Evolutionary conservation across 2,888 invertebrate species (phyloP).

Genomic region (Stratiomys singularior): DNA sequence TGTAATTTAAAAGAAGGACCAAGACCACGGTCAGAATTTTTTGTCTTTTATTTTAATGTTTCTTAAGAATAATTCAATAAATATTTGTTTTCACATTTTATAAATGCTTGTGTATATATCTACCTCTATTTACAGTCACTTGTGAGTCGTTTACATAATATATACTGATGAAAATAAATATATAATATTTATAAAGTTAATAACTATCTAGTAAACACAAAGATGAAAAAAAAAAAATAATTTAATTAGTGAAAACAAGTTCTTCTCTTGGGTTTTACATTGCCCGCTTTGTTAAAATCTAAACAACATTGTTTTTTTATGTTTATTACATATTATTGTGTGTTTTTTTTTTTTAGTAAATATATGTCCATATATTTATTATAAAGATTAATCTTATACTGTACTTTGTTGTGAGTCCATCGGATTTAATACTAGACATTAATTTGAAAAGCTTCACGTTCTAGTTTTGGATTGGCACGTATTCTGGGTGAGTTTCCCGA

Average conservation of each 20-base stretch:
- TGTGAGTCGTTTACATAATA: slow-evolving; percentile 18
- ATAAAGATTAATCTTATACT: slow-evolving; percentile 6
- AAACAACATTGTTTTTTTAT: slow-evolving; percentile 21
- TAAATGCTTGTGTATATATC: slow-evolving; percentile 42
- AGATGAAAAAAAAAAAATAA: not conserved
- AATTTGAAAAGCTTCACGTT: slow-evolving; percentile 81
- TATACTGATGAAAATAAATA: slow-evolving; percentile 26
- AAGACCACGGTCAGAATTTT: not conserved
- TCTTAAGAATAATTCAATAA: not conserved
- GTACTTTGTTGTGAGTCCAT: not conserved
- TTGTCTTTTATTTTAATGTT: not conserved
- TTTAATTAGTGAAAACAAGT: not conserved
- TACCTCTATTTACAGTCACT: slow-evolving; percentile 50
- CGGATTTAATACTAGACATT: slow-evolving; percentile 70
- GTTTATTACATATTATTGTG: slow-evolving; percentile 24
- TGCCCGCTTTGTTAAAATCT: not conserved
- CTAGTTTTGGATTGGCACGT: slow-evolving; percentile 69
- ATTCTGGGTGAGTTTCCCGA: slow-evolving; percentile 65
- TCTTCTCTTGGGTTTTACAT: not conserved
- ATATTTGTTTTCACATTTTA: slow-evolving; percentile 13
- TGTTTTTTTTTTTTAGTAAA: slow-evolving; percentile 27
- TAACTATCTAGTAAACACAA: slow-evolving; percentile 51
- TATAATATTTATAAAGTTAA: slow-evolving; percentile 49
- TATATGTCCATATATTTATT: slow-evolving; percentile 24
- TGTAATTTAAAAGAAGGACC: no score